Evolutionary conservation across 2,113 vertebrate genomes (phyloP).

Genomic region (Cyanoderma ruficeps): DNA sequence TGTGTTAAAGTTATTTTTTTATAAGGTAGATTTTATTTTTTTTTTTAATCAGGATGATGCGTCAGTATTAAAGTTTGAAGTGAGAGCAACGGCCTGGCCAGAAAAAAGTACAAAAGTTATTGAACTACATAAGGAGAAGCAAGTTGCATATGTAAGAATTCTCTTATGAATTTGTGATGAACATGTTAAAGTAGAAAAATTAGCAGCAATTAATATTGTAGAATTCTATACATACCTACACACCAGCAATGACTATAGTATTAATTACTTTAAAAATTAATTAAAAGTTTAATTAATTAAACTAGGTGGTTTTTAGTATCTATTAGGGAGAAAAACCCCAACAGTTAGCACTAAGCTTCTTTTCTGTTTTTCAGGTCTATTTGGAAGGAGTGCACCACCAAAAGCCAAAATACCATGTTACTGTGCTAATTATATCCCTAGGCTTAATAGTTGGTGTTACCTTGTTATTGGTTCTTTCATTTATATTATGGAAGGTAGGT

Average conservation of each 20-base stretch:
- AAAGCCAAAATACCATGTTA: slow-evolving; percentile 78
- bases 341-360: neutral
- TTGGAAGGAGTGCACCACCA: slow-evolving; percentile 86
- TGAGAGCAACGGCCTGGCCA: slow-evolving; percentile 75
- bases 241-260: neutral
- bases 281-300: neutral
- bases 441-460: slow-evolving; percentile 83
- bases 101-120: slow-evolving; percentile 75
- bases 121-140: slow-evolving; percentile 72
- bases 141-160: slow-evolving; percentile 75
- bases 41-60: slow-evolving; percentile 82
- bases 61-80: slow-evolving; percentile 77
- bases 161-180: neutral
- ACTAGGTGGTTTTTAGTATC: neutral
- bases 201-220: neutral
- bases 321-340: fast-evolving
- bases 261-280: neutral
- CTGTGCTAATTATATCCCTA: slow-evolving; percentile 77
- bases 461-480: slow-evolving; percentile 82
- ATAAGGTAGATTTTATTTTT: neutral
- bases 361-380: slow-evolving; percentile 76
- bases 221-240: neutral
- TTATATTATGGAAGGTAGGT: slow-evolving; percentile 89
- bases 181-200: neutral
- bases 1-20: neutral